These are phyloP conservation scores for Mirza zaza DNA, from an alignment of 2,113 vertebrate species.

Conservation along the genomic window DNA sequence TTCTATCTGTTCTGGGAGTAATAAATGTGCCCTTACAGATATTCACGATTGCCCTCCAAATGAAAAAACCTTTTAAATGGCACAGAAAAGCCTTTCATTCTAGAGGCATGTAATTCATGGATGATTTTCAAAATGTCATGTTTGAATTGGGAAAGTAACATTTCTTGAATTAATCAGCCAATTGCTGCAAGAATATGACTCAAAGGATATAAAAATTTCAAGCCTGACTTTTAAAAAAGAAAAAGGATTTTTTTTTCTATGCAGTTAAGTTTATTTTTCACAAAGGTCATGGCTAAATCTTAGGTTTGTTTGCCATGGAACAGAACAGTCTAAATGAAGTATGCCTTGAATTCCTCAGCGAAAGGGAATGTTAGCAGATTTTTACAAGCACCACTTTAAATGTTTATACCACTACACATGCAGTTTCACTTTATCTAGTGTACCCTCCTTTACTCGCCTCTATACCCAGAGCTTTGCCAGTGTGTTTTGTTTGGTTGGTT, in stretches of 20 bases:
- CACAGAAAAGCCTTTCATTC: conserved; percentile 77
- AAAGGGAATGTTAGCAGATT: conserved; percentile 21
- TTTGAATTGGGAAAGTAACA: conserved; percentile 77
- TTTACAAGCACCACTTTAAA: neutral
- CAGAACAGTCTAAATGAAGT: conserved; percentile 55
- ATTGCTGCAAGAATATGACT: conserved; percentile 75
- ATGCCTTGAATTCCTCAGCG: conserved; percentile 43
- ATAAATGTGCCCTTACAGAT: conserved; percentile 71
- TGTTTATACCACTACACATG: neutral
- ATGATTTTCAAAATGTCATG: conserved; percentile 79
- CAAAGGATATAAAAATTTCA: conserved; percentile 74
- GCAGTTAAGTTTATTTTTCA: conserved; percentile 72
- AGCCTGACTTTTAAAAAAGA: conserved; percentile 69
- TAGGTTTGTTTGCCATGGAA: conserved; percentile 60
- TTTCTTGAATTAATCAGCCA: conserved; percentile 75
- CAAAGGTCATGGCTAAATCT: conserved; percentile 67
- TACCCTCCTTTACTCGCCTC: neutral
- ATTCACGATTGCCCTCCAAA: conserved; percentile 67
- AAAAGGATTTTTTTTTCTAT: conserved; percentile 45
- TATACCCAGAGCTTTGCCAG: neutral
- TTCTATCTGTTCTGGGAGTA: conserved; percentile 81
- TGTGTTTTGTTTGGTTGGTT: neutral
- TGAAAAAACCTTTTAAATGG: conserved; percentile 57
- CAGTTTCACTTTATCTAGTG: neutral
- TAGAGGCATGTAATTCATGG: conserved; percentile 70